These are phyloP conservation scores for Cinara cedri DNA, from an alignment of 2,888 invertebrate genomes.

Conservation along the genomic window DNA sequence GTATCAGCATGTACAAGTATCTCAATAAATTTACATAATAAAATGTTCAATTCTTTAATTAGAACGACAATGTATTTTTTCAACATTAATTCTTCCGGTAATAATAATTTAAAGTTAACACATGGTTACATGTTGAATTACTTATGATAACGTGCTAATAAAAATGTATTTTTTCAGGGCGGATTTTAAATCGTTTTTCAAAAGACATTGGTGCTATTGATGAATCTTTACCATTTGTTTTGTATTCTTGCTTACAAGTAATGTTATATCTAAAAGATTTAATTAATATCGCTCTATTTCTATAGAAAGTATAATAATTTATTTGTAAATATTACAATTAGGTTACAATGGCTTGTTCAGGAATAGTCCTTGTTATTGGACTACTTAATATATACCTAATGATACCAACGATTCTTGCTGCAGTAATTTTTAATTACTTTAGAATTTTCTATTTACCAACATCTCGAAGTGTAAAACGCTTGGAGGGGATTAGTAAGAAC, in stretches of 20 bases:
- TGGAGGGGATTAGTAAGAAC: slow-evolving; percentile 71
- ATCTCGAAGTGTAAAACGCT: slow-evolving; percentile 73
- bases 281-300: no score
- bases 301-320: not conserved
- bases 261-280: no score
- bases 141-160: not conserved
- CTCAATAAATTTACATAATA: slow-evolving; percentile 78
- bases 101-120: slow-evolving; percentile 15
- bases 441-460: slow-evolving; percentile 73
- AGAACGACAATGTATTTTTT: slow-evolving; percentile 85
- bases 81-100: slow-evolving; percentile 82
- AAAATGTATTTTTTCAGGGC: slow-evolving; percentile 64
- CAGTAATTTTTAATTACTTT: slow-evolving; percentile 70
- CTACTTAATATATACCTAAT: slow-evolving; percentile 65
- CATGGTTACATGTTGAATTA: not conserved
- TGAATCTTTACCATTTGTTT: slow-evolving; percentile 68
- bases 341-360: slow-evolving; percentile 63
- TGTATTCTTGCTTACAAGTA: slow-evolving; percentile 67
- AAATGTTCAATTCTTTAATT: slow-evolving; percentile 81
- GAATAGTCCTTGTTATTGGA: slow-evolving; percentile 67
- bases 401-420: slow-evolving; percentile 67
- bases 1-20: slow-evolving; percentile 80
- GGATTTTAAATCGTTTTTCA: slow-evolving; percentile 85
- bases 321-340: slow-evolving; percentile 4
- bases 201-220: slow-evolving; percentile 82